A percentile compares a stretch with the other conserved stretches of the same genome.
Conservation (phyloP, 1,140 invertebrate species). For the Drosophila rufa region DNA sequence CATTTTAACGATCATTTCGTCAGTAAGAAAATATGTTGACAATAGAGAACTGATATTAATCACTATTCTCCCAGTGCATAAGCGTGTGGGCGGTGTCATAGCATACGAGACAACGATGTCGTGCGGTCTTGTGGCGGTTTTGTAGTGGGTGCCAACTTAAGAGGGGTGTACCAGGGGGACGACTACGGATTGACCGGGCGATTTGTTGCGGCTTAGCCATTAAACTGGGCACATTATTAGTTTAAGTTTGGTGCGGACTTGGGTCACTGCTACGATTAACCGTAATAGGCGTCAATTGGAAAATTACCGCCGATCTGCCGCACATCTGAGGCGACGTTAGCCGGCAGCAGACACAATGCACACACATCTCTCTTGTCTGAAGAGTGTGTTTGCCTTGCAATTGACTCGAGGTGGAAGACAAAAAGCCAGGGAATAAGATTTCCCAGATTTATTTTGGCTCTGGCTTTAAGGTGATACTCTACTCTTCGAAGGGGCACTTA, state of each 20-base stretch:
- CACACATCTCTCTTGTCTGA: not conserved
- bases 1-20: not conserved
- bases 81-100: not conserved
- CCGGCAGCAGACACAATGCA: conserved; percentile 18
- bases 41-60: too few relatives aligned
- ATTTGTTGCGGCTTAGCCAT: conserved; percentile 79
- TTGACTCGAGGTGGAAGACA: conserved; percentile 30
- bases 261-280: conserved; percentile 83
- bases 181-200: conserved; percentile 49
- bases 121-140: conserved; percentile 65
- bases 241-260: conserved; percentile 80
- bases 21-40: too few relatives aligned
- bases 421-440: conserved; percentile 36
- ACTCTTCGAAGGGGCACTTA: not conserved
- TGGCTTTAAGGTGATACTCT: conserved; percentile 19
- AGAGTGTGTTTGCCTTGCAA: conserved; percentile 22
- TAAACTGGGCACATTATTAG: conserved; percentile 82
- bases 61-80: not conserved
- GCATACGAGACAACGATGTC: conserved; percentile 40
- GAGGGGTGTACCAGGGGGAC: conserved; percentile 7
- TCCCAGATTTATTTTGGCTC: conserved; percentile 8
- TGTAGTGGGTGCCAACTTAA: conserved; percentile 41
- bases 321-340: conserved; percentile 38
- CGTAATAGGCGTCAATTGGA: conserved; percentile 82
- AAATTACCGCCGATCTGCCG: conserved; percentile 77